These are phyloP conservation scores for Oreamnos americanus DNA, from an alignment of 2,113 vertebrate species.

Conservation along the genomic window DNA sequence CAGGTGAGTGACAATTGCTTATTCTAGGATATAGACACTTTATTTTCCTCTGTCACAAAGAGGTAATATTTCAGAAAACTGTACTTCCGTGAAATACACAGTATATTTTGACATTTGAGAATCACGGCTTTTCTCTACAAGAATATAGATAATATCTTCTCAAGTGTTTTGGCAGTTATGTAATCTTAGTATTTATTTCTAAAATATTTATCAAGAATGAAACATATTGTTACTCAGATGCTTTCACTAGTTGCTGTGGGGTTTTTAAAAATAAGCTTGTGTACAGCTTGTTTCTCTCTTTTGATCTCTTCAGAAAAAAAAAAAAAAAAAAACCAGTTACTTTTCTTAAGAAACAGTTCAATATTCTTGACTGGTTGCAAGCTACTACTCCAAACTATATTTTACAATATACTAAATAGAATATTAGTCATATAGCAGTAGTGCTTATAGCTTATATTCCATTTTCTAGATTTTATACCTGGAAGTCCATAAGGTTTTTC, in stretches of 20 bases:
- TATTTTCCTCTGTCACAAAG: conserved; percentile 49
- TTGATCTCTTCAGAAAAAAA: not conserved
- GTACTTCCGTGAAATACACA: conserved; percentile 38
- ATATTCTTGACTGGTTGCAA: conserved; percentile 45
- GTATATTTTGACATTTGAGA: conserved; percentile 59
- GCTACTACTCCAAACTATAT: conserved; percentile 15
- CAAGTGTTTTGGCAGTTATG: conserved; percentile 52
- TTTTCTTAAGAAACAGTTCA: conserved; percentile 54
- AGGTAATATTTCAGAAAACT: conserved; percentile 54
- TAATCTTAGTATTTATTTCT: conserved; percentile 62
- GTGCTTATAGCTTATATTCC: conserved; percentile 30
- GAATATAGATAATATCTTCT: conserved; percentile 45
- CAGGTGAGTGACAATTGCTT: conserved; percentile 50
- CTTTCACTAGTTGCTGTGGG: conserved; percentile 19
- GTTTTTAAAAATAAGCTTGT: conserved; percentile 67
- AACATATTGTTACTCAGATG: conserved; percentile 50
- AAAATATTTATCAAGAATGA: conserved; percentile 52
- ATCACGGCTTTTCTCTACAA: conserved; percentile 56
- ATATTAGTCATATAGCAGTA: conserved; percentile 4
- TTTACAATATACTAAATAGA: conserved; percentile 22
- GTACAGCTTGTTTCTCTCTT: conserved; percentile 40
- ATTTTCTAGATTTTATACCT: conserved; percentile 54
- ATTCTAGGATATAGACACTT: not conserved
- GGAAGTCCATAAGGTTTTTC: conserved; percentile 45
- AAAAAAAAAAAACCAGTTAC: no score